Evolutionary conservation across 2,113 vertebrate species (phyloP), one percentile per base, ranked within the genome.

Genomic region (Poeciliopsis turrubarensis): DNA sequence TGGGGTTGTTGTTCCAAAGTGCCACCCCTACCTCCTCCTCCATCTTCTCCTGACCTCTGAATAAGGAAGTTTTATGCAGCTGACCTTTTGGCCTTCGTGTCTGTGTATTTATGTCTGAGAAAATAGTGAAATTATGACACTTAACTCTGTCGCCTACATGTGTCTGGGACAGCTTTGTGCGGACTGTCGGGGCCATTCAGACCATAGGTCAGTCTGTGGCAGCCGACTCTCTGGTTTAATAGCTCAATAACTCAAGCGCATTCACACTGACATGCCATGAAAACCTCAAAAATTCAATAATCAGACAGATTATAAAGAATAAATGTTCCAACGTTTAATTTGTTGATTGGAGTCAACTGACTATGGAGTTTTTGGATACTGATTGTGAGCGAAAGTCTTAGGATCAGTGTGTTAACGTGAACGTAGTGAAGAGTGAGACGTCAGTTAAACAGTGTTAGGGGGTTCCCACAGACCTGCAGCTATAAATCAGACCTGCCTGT

Each of bases 101-200:
- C 91, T 90, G 88, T 79, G 61, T 89, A 87, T 92, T 90, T 90
- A 92, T 72, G 85, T 85, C 86, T 91, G 82, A 84, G 88, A 93
- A 92, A 94, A 91, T 70, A 90, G 87, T 84, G 82, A 86, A 89
- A 91, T 92, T 92, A 90, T 89, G 89, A 89, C 88, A 83, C 89
- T 93, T 92, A 89, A 84, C 82, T 25, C 86, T 86, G 91, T 89
- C 87, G 90, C 87, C 91, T 86, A 10, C 67, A 26, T 82, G 83
- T 29, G 89, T 92, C 92, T 92, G 92, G 92, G 79, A 82, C 81
- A 65, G 77, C 63, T 79, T 65, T 73, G 68, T 67, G 85, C 83
- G 80, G 73, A 91, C 87, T 89, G 85, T 80, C 72, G 37, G 69
- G 65, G 74, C 85, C 82, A 80, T 92, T 92, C 79, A 91, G 87